A percentile compares a stretch with the other conserved stretches of the same genome.
Conservation (phyloP, 2,113 vertebrate species). For the Stegastes partitus region DNA sequence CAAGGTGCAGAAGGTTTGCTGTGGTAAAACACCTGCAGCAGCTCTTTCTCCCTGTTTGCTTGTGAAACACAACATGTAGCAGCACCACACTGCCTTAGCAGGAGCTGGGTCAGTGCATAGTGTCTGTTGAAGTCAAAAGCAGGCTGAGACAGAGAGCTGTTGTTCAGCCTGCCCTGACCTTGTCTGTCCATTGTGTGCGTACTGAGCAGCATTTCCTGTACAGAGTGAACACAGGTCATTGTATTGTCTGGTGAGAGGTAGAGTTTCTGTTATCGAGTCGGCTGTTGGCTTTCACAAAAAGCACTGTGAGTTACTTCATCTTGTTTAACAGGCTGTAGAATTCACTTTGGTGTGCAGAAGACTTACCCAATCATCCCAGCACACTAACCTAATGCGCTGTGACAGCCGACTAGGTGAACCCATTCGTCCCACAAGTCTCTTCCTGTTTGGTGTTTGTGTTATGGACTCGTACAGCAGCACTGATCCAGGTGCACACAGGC, state of each 20-base stretch:
- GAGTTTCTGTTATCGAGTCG: background rate
- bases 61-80: background rate
- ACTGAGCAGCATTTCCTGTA: constrained; percentile 25
- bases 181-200: constrained; percentile 33
- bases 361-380: too few relatives aligned
- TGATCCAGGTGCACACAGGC: constrained; percentile 34
- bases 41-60: background rate
- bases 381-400: background rate
- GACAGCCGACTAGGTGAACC: background rate
- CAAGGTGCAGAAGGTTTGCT: background rate
- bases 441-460: background rate
- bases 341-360: background rate
- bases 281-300: constrained; percentile 6
- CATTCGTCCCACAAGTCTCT: background rate
- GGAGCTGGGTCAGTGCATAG: background rate
- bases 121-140: constrained; percentile 1
- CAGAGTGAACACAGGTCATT: constrained; percentile 3
- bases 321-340: background rate
- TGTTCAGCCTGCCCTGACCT: constrained; percentile 39
- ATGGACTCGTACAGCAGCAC: background rate
- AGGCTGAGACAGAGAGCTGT: background rate
- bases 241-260: constrained; percentile 12
- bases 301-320: background rate
- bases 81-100: background rate
- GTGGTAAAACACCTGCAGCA: background rate